A percentile compares a stretch with the other conserved stretches of the same genome.
These are phyloP conservation scores for Lottia scabra DNA, from an alignment of 2,888 invertebrate species.

Conservation along the genomic window DNA sequence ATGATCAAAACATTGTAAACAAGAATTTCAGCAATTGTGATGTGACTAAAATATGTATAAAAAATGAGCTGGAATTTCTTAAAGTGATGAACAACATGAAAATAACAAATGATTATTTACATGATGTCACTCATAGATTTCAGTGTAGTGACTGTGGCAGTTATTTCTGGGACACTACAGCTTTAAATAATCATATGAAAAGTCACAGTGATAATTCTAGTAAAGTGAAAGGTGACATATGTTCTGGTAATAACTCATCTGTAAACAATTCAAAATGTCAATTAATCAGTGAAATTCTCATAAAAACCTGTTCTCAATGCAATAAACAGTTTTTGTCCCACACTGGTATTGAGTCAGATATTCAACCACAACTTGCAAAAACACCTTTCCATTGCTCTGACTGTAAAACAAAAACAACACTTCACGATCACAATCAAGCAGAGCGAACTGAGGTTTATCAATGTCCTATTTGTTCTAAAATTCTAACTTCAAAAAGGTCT, in stretches of 20 bases:
- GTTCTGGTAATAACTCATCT: background rate
- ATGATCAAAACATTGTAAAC: background rate
- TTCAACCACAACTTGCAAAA: background rate
- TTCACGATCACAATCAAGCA: background rate
- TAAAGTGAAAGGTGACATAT: background rate
- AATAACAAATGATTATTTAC: background rate
- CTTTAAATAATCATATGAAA: background rate
- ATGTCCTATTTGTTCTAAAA: background rate
- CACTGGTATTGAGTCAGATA: background rate
- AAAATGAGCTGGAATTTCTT: background rate
- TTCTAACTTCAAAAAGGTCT: background rate
- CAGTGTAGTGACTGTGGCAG: background rate
- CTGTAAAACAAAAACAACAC: background rate
- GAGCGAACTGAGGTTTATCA: too few species aligned
- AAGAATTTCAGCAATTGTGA: background rate
- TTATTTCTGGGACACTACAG: background rate
- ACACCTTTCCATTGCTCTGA: background rate
- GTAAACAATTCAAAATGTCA: background rate
- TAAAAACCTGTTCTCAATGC: background rate
- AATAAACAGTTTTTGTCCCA: background rate
- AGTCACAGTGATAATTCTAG: background rate
- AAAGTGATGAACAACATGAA: background rate
- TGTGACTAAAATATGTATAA: background rate
- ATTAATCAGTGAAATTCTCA: background rate
- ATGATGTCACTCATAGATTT: background rate